Evolutionary conservation across 2,888 invertebrate genomes (phyloP).

Genomic region (Lithophane semibrunnea): DNA sequence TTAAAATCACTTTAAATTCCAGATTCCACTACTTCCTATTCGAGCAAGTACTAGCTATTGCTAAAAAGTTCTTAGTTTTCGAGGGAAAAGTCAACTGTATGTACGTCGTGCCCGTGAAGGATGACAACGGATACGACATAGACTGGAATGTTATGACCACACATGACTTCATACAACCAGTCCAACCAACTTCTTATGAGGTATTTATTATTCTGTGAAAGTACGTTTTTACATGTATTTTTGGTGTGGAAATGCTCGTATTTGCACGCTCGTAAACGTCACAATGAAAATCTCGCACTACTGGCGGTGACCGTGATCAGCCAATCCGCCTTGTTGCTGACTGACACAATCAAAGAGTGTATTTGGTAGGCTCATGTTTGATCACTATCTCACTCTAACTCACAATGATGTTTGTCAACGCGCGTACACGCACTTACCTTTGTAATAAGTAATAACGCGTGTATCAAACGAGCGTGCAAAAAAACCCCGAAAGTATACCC

Average conservation of each 20-base stretch:
- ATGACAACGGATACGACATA: conserved; percentile 83
- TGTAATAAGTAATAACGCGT: too few relatives aligned
- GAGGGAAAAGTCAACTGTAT: conserved; percentile 90
- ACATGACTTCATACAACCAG: conserved; percentile 84
- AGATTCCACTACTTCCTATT: conserved; percentile 95
- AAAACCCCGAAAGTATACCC: neutral
- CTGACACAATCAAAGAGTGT: neutral
- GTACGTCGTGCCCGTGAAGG: conserved; percentile 87
- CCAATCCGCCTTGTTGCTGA: neutral
- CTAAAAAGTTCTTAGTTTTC: conserved; percentile 91
- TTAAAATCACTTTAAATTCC: conserved; percentile 62
- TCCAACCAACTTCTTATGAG: conserved; percentile 81
- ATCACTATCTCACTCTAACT: neutral
- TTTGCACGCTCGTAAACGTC: neutral
- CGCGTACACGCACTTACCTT: too few relatives aligned
- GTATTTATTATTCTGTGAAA: conserved; percentile 73
- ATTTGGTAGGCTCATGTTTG: neutral
- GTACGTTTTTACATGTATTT: neutral
- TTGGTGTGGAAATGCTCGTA: neutral
- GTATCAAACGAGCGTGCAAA: too few relatives aligned
- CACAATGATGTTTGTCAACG: too few relatives aligned
- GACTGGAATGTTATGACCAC: conserved; percentile 91
- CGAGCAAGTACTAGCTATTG: conserved; percentile 91
- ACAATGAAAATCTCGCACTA: neutral
- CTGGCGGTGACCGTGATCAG: neutral